These are phyloP conservation scores for Himantopus leucocephalus DNA, from an alignment of 2,113 vertebrate species.

Conservation along the genomic window DNA sequence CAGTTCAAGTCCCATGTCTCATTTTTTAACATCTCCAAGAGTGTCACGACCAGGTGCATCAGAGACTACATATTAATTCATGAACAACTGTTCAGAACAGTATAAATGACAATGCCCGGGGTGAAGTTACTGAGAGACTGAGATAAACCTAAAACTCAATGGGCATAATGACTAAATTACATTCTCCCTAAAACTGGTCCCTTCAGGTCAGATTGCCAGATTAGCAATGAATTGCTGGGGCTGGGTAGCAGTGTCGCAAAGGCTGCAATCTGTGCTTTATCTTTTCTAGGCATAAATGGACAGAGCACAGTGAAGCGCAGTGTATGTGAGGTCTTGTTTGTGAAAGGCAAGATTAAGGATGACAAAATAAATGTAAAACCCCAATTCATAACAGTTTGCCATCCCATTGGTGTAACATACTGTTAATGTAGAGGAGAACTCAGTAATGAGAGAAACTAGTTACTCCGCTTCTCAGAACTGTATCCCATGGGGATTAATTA, in stretches of 20 bases:
- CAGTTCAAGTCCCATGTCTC: not conserved
- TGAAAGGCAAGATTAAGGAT: not conserved
- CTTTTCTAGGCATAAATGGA: not conserved
- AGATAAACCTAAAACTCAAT: not conserved
- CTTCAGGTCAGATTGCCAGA: not conserved
- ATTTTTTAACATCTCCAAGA: not conserved
- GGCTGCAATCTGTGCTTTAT: not conserved
- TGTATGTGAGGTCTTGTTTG: not conserved
- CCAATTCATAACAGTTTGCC: not conserved
- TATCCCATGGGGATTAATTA: not conserved
- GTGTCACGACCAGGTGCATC: not conserved
- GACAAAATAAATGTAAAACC: not conserved
- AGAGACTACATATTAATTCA: not conserved
- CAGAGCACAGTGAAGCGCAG: not conserved
- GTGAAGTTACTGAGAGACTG: not conserved
- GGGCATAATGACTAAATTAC: not conserved
- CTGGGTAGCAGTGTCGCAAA: not conserved
- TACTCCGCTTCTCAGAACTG: not conserved
- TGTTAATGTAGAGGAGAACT: not conserved
- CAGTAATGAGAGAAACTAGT: not conserved
- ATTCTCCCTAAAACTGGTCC: not conserved
- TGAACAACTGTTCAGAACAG: not conserved
- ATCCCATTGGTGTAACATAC: not conserved
- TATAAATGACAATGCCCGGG: not conserved
- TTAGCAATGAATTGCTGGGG: not conserved